phyloP scores from a whole-genome alignment of 2,113 vertebrate genomes.

The Chlorodrepanis virens region DNA sequence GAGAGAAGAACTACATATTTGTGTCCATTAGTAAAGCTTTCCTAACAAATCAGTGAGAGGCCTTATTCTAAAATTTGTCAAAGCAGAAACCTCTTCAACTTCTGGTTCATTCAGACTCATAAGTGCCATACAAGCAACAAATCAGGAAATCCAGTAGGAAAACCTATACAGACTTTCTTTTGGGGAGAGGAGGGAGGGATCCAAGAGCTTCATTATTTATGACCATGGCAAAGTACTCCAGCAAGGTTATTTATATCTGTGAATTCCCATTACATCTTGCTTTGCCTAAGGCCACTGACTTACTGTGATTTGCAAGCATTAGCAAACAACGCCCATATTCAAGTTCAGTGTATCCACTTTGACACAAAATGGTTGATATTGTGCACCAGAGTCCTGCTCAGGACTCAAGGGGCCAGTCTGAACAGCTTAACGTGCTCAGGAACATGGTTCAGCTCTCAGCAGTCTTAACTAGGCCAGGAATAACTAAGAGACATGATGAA shows the following conservation, averaged over 20 bases:
- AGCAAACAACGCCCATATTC: slow-evolving; percentile 51
- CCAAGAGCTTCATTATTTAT: neutral
- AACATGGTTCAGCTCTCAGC: neutral
- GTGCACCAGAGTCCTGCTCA: neutral
- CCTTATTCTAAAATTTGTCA: neutral
- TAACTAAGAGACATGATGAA: neutral
- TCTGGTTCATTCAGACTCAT: neutral
- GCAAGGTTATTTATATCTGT: neutral
- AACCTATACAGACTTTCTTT: neutral
- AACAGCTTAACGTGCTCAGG: neutral
- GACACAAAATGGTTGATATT: neutral
- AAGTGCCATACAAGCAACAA: neutral
- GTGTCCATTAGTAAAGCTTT: neutral
- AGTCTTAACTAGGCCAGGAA: neutral
- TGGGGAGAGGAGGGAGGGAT: neutral
- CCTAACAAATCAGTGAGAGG: neutral
- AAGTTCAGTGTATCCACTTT: slow-evolving; percentile 1
- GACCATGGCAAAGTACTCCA: neutral
- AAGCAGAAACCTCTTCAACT: neutral
- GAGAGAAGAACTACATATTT: neutral
- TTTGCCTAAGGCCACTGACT: slow-evolving; percentile 11
- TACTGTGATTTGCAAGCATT: slow-evolving; percentile 6
- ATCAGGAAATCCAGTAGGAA: neutral
- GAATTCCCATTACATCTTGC: neutral
- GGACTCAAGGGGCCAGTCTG: slow-evolving; percentile 18